Conservation (phyloP, 2,888 invertebrate species). For the Drosophila mimetica region DNA sequence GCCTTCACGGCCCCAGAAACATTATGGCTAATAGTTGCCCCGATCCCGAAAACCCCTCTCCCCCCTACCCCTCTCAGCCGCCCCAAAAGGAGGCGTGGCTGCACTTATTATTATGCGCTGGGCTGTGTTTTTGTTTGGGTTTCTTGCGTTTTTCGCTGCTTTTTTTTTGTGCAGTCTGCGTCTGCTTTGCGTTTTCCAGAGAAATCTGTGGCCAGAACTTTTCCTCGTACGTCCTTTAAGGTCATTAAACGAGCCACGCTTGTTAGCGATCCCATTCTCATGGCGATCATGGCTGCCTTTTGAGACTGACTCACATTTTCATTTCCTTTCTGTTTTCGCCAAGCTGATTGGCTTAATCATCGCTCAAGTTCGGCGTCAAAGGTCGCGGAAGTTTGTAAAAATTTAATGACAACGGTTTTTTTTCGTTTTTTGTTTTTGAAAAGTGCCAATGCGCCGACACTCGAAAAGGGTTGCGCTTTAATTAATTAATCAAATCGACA, state of each 20-base stretch:
- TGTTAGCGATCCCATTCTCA: slow-evolving; percentile 16
- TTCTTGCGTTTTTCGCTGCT: slow-evolving; percentile 11
- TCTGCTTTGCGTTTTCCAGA: slow-evolving; percentile 60
- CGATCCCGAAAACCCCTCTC: slow-evolving; percentile 31
- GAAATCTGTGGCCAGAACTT: slow-evolving; percentile 66
- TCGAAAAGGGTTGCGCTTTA: slow-evolving; percentile 74
- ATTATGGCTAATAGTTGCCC: slow-evolving; percentile 72
- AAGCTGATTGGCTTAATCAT: slow-evolving; percentile 69
- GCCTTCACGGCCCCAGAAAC: slow-evolving; percentile 53
- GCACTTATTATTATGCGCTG: slow-evolving; percentile 75
- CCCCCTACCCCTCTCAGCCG: slow-evolving; percentile 2
- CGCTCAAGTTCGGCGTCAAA: slow-evolving; percentile 72
- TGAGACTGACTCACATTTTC: slow-evolving; percentile 11
- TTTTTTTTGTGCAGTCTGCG: slow-evolving; percentile 17
- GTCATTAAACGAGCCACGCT: slow-evolving; percentile 76
- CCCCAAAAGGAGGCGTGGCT: slow-evolving; percentile 54
- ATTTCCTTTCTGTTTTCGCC: slow-evolving; percentile 20
- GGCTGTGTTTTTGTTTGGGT: slow-evolving; percentile 27
- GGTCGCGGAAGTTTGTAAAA: slow-evolving; percentile 55
- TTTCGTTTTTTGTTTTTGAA: slow-evolving; percentile 44
- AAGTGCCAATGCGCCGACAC: slow-evolving; percentile 78
- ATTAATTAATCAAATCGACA: slow-evolving; percentile 80
- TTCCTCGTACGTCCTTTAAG: slow-evolving; percentile 79
- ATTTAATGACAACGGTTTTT: slow-evolving; percentile 38
- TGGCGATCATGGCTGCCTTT: not conserved